phyloP scores from a whole-genome alignment of 2,797 vertebrate genomes.

The Acropternis orthonyx region DNA sequence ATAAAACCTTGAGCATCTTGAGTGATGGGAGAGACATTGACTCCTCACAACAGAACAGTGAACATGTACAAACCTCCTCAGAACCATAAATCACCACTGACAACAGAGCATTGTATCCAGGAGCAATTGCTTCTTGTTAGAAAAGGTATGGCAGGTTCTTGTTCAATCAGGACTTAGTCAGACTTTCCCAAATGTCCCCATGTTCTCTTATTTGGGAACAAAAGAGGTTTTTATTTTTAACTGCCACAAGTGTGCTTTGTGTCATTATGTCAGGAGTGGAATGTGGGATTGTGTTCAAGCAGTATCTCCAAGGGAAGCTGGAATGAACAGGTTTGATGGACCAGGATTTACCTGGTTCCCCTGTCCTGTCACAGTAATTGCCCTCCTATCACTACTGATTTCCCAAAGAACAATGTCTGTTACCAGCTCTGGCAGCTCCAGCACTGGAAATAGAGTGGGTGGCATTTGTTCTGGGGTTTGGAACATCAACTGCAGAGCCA shows the following conservation, averaged over 20 bases:
- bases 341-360: not conserved
- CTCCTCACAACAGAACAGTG: not conserved
- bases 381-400: not conserved
- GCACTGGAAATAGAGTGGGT: not conserved
- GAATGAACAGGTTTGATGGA: slow-evolving; percentile 21
- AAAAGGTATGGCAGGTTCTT: not conserved
- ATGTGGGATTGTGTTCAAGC: not conserved
- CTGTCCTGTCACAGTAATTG: slow-evolving; percentile 6
- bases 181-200: not conserved
- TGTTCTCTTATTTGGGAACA: not conserved
- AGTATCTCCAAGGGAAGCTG: not conserved
- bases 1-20: not conserved
- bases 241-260: not conserved
- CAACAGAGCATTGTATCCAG: not conserved
- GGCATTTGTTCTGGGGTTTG: not conserved
- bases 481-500: not conserved
- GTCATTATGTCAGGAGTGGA: not conserved
- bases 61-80: not conserved
- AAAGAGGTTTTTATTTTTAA: slow-evolving; percentile 45
- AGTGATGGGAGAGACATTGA: not conserved
- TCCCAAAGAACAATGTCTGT: slow-evolving; percentile 24
- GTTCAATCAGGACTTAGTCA: slow-evolving; percentile 35
- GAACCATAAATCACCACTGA: not conserved
- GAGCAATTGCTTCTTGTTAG: not conserved
- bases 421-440: not conserved